Evolutionary conservation across 2,113 vertebrate species (phyloP), one percentile per base, ranked within the genome.

Genomic region (Lampris incognitus): DNA sequence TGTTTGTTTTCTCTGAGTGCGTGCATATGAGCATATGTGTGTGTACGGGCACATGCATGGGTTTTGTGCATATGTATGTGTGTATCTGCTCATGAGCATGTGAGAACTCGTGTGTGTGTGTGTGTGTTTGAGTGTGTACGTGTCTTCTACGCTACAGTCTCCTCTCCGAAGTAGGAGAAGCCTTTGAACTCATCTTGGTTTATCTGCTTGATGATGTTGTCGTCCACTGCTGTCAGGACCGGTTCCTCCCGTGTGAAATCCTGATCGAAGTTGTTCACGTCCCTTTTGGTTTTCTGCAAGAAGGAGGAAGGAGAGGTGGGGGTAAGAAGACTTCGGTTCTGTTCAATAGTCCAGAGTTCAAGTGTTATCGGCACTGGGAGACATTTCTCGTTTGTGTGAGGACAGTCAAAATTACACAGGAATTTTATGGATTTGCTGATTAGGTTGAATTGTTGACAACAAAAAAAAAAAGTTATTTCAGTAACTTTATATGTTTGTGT

Each of bases 261-360:
- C 95, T 99, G 98, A 93, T 99, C 98, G 88, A 99, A 99, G 93
- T 99, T 99, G 94, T 99, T 99, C 91, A 99, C 97, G 9, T 99
- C 97, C 93, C 97, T 95, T 96, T 99, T 99, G 95, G 98, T 99
- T 99, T 99, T 99, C 97, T 99, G 94, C n/a, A 72, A 80, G 40
- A 67, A 41, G 56, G 38, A 10, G 58, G 42, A 56, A 44, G 0
- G 76, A 59, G 0, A 54, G 4, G 8, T 57, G 24, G 37, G 3
- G 75, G 36, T 10, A 66, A 37, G 36, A 37, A 59, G 42, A 7
- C 9, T 46, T 46, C 44, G 44, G 7, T 46, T 46, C 7, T 5
- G 7, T 46, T 46, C 44, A 46, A 46, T 46, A 46, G 44, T 46
- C 24, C 24, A 24, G 24, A 46, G 44, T 7, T 46, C 44, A 46